phyloP scores from a whole-genome alignment of 30 jellyfish, hydroid and myxozoan species.

The Hydractinia symbiolongicarpus region DNA sequence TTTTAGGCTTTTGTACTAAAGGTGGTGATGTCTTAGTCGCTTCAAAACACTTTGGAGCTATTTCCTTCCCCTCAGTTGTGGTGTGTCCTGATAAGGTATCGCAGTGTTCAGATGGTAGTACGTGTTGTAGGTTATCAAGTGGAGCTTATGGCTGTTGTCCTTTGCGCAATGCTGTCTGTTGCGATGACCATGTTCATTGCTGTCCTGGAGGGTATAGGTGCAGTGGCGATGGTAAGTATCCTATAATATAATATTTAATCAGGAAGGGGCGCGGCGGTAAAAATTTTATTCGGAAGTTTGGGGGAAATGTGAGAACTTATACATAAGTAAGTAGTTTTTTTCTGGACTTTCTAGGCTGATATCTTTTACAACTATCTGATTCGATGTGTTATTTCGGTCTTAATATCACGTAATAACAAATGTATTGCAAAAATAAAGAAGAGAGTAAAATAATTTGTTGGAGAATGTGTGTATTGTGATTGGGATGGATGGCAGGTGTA shows the following conservation, averaged over 20 bases:
- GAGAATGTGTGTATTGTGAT: no score
- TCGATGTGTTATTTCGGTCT: no score
- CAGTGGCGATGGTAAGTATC: not conserved
- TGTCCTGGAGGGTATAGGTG: conserved; percentile 47
- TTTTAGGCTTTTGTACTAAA: no score
- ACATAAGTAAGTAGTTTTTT: not conserved
- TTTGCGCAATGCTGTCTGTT: conserved; percentile 41
- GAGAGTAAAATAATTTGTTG: no score
- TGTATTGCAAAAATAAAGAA: no score
- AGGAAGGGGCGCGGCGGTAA: conserved; percentile 20
- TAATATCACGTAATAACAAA: no score
- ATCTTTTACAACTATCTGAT: not conserved
- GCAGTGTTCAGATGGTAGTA: conserved; percentile 34
- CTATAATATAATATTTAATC: not conserved
- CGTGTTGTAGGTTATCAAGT: conserved; percentile 54
- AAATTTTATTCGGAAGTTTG: not conserved
- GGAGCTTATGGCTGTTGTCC: conserved; percentile 82
- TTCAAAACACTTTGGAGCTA: no score
- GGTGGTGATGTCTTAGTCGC: no score
- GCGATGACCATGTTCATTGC: conserved; percentile 36
- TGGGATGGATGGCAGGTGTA: no score
- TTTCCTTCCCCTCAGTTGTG: not conserved
- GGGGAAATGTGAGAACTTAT: not conserved
- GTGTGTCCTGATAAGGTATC: conserved; percentile 78
- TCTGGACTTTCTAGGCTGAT: conserved; percentile 41